These are phyloP conservation scores for Labeo rohita DNA, from an alignment of 2,113 vertebrate genomes.

Conservation along the genomic window DNA sequence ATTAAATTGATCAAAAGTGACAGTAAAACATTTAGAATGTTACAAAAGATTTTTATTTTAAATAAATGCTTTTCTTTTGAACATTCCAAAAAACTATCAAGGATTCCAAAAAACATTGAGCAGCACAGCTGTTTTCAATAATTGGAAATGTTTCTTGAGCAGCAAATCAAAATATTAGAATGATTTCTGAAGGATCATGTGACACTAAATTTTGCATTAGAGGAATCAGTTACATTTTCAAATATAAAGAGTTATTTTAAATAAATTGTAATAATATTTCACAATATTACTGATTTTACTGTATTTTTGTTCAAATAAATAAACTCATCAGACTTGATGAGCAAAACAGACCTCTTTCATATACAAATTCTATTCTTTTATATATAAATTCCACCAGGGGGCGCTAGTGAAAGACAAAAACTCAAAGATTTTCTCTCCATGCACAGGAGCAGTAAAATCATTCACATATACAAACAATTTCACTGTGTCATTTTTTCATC, in stretches of 20 bases:
- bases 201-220: neutral
- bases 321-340: too few species aligned
- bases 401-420: neutral
- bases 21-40: neutral
- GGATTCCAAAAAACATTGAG: neutral
- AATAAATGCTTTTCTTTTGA: neutral
- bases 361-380: too few species aligned
- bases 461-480: neutral
- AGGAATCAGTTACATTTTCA: too few species aligned
- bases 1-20: neutral
- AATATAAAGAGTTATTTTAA: neutral
- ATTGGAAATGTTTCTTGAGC: too few species aligned
- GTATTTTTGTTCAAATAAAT: too few species aligned
- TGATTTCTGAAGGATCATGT: neutral
- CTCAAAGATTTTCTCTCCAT: neutral
- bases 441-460: neutral
- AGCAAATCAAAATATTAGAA: neutral
- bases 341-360: too few species aligned
- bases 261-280: too few species aligned
- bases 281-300: too few species aligned
- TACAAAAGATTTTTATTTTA: neutral
- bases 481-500: neutral
- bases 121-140: neutral
- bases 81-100: neutral
- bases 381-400: constrained; percentile 1